Evolutionary conservation across 2,888 invertebrate genomes (phyloP).

Genomic region (Campoplex capitator): DNA sequence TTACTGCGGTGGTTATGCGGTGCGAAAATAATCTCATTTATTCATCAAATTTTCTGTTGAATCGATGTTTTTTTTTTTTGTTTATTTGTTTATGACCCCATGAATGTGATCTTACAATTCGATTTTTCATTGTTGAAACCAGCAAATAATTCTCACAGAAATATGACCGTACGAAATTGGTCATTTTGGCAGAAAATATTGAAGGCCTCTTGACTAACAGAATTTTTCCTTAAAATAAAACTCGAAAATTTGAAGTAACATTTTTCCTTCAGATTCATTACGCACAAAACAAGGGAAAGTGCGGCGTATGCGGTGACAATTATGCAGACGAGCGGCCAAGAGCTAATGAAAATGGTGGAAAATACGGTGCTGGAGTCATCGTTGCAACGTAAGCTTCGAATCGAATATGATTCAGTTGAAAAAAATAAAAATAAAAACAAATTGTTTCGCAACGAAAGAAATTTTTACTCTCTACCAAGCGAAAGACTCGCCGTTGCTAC

Average conservation of each 20-base stretch:
- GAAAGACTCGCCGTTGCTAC: too few relatives aligned
- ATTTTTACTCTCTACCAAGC: too few relatives aligned
- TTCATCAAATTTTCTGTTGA: too few relatives aligned
- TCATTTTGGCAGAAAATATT: not conserved
- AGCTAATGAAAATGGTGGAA: conserved; percentile 86
- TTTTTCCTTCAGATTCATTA: conserved; percentile 81
- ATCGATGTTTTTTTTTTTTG: too few relatives aligned
- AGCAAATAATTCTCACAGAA: not conserved
- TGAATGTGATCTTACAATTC: not conserved
- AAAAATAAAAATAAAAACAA: too few relatives aligned
- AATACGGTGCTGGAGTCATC: conserved; percentile 85
- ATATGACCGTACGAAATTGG: not conserved
- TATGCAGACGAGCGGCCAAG: conserved; percentile 84
- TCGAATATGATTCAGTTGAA: not conserved
- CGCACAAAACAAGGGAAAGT: conserved; percentile 84
- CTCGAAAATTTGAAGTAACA: not conserved
- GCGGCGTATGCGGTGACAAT: conserved; percentile 87
- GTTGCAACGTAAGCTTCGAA: conserved; percentile 81
- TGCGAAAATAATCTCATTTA: conserved; percentile 74
- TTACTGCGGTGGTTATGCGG: conserved; percentile 86
- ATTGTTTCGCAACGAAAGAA: too few relatives aligned
- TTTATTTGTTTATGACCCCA: too few relatives aligned
- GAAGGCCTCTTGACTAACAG: not conserved
- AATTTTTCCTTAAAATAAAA: not conserved
- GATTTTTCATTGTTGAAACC: not conserved